These are phyloP conservation scores for Eulemur rufifrons DNA, from an alignment of 2,113 vertebrate species.

Conservation along the genomic window DNA sequence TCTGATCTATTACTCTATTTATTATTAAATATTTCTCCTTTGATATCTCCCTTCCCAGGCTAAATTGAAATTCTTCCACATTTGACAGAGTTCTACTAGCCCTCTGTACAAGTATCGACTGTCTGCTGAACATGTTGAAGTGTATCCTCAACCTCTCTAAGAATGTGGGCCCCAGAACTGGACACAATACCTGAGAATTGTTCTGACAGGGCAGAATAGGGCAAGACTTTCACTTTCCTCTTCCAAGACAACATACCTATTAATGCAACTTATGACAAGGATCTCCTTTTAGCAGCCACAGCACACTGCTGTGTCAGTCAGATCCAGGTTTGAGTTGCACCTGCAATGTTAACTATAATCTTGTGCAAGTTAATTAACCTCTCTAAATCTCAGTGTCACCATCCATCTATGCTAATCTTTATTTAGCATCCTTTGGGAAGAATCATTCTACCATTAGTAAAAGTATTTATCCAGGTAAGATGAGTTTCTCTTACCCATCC, in stretches of 20 bases:
- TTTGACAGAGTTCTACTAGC: background rate
- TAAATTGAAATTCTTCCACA: background rate
- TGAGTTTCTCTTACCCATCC: background rate
- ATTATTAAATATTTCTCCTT: background rate
- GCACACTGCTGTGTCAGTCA: background rate
- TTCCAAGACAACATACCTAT: background rate
- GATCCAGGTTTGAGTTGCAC: background rate
- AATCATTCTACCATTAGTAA: background rate
- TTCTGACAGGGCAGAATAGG: background rate
- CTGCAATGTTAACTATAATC: background rate
- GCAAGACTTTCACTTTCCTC: background rate
- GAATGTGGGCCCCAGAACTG: background rate
- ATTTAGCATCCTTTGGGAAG: background rate
- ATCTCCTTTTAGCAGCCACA: background rate
- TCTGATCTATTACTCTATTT: background rate
- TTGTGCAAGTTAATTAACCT: background rate
- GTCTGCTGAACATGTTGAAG: background rate
- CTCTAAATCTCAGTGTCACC: background rate
- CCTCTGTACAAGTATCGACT: background rate
- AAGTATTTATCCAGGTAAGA: background rate
- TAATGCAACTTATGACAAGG: background rate
- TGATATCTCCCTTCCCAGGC: background rate
- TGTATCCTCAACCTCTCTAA: background rate
- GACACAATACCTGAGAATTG: background rate
- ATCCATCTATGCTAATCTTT: background rate